phyloP scores from a whole-genome alignment of 2,888 invertebrate species.

The Leptinotarsa tumamoca region DNA sequence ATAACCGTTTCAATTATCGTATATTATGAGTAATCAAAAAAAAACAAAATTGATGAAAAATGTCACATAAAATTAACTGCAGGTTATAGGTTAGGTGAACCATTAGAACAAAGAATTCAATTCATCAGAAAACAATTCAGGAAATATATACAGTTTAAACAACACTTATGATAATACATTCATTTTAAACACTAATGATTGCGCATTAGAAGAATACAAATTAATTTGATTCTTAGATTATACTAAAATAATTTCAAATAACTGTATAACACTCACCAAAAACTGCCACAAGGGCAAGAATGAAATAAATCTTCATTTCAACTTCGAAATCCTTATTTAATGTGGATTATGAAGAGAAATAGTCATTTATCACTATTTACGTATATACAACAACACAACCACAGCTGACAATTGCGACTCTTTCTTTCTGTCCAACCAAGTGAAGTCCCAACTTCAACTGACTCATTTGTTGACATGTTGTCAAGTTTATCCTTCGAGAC shows the following conservation, averaged over 20 bases:
- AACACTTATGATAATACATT: too few species aligned
- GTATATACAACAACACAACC: conserved; percentile 8
- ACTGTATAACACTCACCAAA: conserved; percentile 46
- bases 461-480: not conserved
- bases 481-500: not conserved
- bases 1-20: conserved; percentile 5
- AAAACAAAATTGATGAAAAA: not conserved
- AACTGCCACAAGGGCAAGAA: conserved; percentile 45
- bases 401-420: conserved; percentile 14
- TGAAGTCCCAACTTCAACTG: not conserved
- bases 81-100: too few species aligned
- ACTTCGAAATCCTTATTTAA: conserved; percentile 8
- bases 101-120: too few species aligned
- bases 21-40: not conserved
- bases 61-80: not conserved
- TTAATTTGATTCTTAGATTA: too few species aligned
- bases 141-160: too few species aligned
- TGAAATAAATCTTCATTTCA: conserved; percentile 51
- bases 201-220: too few species aligned
- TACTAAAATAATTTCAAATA: not conserved
- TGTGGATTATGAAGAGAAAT: conserved; percentile 3
- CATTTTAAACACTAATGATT: too few species aligned
- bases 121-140: too few species aligned
- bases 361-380: conserved; percentile 13
- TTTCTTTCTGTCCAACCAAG: not conserved